Evolutionary conservation across 1,140 invertebrate genomes (phyloP).

Genomic region (Meloidogyne floridensis): DNA sequence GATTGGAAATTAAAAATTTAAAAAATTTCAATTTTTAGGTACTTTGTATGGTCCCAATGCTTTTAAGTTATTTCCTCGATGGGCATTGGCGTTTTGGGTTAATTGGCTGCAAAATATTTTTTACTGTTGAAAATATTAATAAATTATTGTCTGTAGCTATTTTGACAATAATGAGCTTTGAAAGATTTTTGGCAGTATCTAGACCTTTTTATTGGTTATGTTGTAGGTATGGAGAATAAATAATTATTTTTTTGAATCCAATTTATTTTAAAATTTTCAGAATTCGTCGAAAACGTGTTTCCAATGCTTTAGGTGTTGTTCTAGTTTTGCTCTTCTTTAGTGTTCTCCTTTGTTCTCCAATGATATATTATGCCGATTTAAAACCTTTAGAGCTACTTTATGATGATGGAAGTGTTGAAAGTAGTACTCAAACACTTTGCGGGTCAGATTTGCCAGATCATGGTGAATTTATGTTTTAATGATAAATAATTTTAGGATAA

Average conservation of each 20-base stretch:
- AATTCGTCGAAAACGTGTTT: constrained; percentile 31
- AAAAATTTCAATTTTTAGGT: constrained; percentile 36
- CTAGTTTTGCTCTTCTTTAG: constrained; percentile 40
- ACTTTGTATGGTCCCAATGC: constrained; percentile 52
- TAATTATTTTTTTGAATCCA: not conserved
- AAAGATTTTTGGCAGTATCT: constrained; percentile 55
- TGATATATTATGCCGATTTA: constrained; percentile 56
- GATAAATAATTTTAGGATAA: not conserved
- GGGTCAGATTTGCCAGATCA: constrained; percentile 48
- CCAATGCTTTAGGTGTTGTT: constrained; percentile 43
- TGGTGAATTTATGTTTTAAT: not conserved
- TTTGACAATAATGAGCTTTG: constrained; percentile 55
- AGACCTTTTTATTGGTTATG: constrained; percentile 44
- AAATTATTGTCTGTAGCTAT: constrained; percentile 57
- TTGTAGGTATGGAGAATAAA: constrained; percentile 44
- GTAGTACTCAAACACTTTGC: constrained; percentile 36
- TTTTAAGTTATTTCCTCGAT: constrained; percentile 50
- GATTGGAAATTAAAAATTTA: not conserved
- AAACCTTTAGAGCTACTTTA: constrained; percentile 27
- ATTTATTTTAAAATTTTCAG: constrained; percentile 2
- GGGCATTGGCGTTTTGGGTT: constrained; percentile 51
- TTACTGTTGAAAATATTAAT: constrained; percentile 58
- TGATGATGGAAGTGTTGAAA: constrained; percentile 20
- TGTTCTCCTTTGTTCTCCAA: constrained; percentile 49
- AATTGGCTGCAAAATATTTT: constrained; percentile 53